These are phyloP conservation scores for Archocentrus centrarchus DNA, from an alignment of 2,113 vertebrate genomes.

Conservation along the genomic window DNA sequence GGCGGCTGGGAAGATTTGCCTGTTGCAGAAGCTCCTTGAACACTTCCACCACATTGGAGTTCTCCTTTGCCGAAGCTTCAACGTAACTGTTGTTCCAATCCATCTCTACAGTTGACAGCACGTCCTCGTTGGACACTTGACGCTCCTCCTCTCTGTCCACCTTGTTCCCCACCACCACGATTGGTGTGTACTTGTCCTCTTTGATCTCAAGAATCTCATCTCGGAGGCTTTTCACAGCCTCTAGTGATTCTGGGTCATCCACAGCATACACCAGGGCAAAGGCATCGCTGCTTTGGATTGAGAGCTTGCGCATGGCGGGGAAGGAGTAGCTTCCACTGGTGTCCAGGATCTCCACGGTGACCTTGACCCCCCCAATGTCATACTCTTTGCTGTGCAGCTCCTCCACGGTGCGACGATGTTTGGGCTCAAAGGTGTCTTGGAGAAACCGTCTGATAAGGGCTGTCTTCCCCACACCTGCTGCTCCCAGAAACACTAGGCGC, in stretches of 20 bases:
- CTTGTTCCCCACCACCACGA: conserved; percentile 93
- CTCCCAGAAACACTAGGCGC: conserved; percentile 89
- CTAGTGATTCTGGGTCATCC: conserved; percentile 88
- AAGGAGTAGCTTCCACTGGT: conserved; percentile 94
- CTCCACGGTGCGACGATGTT: conserved; percentile 91
- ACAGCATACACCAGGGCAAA: conserved; percentile 91
- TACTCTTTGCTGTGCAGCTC: conserved; percentile 93
- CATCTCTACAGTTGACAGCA: conserved; percentile 86
- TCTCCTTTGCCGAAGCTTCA: conserved; percentile 91
- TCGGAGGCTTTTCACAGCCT: conserved; percentile 85
- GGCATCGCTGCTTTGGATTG: conserved; percentile 90
- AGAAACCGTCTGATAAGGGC: conserved; percentile 90
- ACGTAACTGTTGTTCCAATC: conserved; percentile 92
- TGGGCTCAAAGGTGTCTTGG: conserved; percentile 88
- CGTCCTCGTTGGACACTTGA: conserved; percentile 81
- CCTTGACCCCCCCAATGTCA: conserved; percentile 83
- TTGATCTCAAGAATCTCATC: conserved; percentile 93
- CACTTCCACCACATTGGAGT: conserved; percentile 88
- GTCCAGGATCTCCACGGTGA: conserved; percentile 91
- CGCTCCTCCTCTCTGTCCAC: conserved; percentile 78
- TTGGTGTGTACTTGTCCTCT: conserved; percentile 88
- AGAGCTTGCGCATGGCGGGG: conserved; percentile 92
- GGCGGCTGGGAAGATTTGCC: conserved; percentile 84
- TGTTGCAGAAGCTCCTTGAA: conserved; percentile 90
- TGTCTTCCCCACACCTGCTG: conserved; percentile 90